Base-by-base conservation (phyloP, 2,797 vertebrate species). In the Pteropus rufus region DNA sequence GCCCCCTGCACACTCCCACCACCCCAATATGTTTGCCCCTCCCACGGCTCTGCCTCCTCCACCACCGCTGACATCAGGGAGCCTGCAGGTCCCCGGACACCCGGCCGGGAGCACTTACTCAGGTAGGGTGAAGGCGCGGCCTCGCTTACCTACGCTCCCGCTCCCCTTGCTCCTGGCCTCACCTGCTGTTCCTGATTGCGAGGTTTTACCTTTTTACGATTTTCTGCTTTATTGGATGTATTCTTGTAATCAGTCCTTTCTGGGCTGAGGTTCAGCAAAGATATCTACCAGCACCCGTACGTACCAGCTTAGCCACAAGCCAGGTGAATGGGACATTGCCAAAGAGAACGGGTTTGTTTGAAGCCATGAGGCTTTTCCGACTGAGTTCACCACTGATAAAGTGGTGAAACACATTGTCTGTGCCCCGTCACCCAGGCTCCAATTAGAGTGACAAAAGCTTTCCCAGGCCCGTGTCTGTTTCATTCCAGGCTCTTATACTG, bases 11-110 rank as follows among this genome's bases (percentile, higher is more conserved):
- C 99, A 99, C 98, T 98, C 99, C 75, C 99, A 99, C 98, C 99
- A 99, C 99, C 99, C 99, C 99, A 99, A 99, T 99, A 99, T 99
- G 99, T 99, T 99, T 98, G 99, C 99, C 99, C 99, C 99, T 98
- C 99, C 99, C 98, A 98, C 99, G 95, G 99, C 99, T 97, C 98
- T 99, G 98, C 99, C 99, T 98, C 99, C 99, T 98, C 99, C 99
- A 98, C 99, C 99, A 60, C 99, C 99, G 94, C 98, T 99, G 98
- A 99, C 99, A 46, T 99, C 99, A 97, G 99, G 99, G 98, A 97
- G 99, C 46, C 99, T 99, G 98, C 99, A 99, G 97, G 99, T 99
- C 97, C 99, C 99, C 39, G 99, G 99, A 98, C 99, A 99, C 98
- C 99, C 99, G 9, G 99, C 99, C 98, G 99, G 99, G 96, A 99